A percentile compares a stretch with the other conserved stretches of the same genome.
These are phyloP conservation scores for Sternarchorhynchus goeldii DNA, from an alignment of 2,797 vertebrate species.

Conservation along the genomic window DNA sequence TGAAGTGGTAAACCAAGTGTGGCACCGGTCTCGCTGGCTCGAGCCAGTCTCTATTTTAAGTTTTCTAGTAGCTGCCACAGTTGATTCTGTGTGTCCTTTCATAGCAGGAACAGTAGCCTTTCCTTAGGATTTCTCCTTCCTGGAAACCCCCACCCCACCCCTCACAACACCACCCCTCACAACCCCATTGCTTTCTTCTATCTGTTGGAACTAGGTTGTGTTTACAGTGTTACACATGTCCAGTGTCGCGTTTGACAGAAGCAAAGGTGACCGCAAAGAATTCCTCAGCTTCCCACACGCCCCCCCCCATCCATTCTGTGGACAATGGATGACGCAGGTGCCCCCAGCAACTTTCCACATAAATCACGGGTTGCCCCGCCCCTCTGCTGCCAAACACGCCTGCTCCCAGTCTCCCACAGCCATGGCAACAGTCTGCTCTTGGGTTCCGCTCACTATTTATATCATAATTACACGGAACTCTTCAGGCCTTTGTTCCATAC, in stretches of 20 bases:
- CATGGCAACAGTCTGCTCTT: constrained; percentile 58
- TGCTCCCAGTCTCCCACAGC: constrained; percentile 56
- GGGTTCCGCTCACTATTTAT: constrained; percentile 82
- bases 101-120: constrained; percentile 11
- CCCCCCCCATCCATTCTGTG: constrained; percentile 24
- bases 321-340: constrained; percentile 46
- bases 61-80: constrained; percentile 25
- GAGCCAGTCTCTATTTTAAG: constrained; percentile 29
- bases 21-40: background rate
- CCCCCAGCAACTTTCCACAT: constrained; percentile 64
- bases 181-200: background rate
- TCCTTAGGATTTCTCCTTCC: constrained; percentile 43
- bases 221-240: background rate
- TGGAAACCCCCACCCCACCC: constrained; percentile 7
- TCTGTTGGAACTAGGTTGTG: background rate
- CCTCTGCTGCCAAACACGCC: constrained; percentile 45
- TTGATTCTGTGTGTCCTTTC: background rate
- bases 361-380: constrained; percentile 64
- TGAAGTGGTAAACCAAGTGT: constrained; percentile 18
- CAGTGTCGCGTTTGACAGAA: background rate
- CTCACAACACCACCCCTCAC: too few relatives aligned
- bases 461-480: constrained; percentile 84
- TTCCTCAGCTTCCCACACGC: background rate
- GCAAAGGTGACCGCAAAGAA: constrained; percentile 21
- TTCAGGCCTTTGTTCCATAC: constrained; percentile 62